Conservation (phyloP, 2,888 invertebrate genomes). For the Orthonychiurus folsomi region DNA sequence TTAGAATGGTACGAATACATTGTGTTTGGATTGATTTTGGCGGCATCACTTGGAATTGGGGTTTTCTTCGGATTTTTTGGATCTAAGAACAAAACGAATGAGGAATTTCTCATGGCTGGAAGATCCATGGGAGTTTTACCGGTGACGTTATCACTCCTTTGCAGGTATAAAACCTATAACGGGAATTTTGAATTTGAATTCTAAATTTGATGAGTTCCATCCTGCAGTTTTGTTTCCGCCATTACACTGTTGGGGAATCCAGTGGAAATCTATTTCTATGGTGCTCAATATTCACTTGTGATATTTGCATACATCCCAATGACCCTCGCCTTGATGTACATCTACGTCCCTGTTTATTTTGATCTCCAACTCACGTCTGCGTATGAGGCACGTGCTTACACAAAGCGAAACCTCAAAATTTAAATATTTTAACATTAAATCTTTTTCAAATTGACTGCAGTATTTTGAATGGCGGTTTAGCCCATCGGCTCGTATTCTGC, state of each 20-base stretch:
- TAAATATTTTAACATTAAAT: conserved; percentile 4
- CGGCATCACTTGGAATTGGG: conserved; percentile 71
- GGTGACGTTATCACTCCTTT: conserved; percentile 79
- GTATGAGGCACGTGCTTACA: conserved; percentile 57
- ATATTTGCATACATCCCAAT: conserved; percentile 60
- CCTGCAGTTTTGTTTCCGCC: conserved; percentile 72
- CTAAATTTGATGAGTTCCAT: background rate
- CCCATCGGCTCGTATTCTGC: conserved; percentile 41
- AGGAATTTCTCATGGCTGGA: conserved; percentile 71
- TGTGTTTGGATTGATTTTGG: conserved; percentile 63
- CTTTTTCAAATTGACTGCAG: too few relatives aligned
- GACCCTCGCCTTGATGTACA: conserved; percentile 48
- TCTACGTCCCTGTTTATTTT: conserved; percentile 79
- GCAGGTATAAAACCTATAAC: conserved; percentile 52
- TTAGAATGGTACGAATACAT: conserved; percentile 64
- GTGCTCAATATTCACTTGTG: conserved; percentile 78
- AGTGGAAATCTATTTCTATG: conserved; percentile 75
- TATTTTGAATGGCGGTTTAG: conserved; percentile 18
- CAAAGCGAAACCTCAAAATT: background rate
- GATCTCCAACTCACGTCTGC: conserved; percentile 72
- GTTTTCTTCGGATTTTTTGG: conserved; percentile 73
- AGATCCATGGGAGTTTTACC: conserved; percentile 80
- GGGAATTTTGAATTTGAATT: background rate
- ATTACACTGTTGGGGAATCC: conserved; percentile 83
- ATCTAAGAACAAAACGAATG: conserved; percentile 61